phyloP scores from a whole-genome alignment of 2,888 invertebrate species.

The Nemapogon koenigi region DNA sequence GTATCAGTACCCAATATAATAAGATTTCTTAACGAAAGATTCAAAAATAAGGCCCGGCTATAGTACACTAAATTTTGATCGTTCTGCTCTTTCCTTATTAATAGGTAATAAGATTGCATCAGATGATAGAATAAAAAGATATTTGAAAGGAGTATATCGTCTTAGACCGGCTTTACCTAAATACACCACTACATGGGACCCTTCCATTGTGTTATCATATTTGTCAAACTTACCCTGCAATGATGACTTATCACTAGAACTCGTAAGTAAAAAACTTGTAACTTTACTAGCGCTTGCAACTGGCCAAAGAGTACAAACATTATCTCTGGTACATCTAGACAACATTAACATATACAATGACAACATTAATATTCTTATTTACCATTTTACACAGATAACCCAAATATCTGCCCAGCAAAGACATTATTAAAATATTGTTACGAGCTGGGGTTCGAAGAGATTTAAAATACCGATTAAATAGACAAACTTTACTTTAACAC shows the following conservation, averaged over 20 bases:
- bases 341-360: neutral
- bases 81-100: neutral
- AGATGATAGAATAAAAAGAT: neutral
- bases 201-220: neutral
- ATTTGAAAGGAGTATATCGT: conserved; percentile 3
- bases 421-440: too few species aligned
- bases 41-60: neutral
- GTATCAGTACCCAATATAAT: neutral
- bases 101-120: neutral
- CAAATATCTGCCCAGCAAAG: too few species aligned
- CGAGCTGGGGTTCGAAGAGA: too few species aligned
- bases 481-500: too few species aligned
- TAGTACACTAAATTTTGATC: neutral
- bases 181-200: conserved; percentile 4
- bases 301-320: conserved; percentile 4
- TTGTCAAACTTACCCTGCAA: neutral
- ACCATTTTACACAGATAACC: too few species aligned
- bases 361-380: neutral
- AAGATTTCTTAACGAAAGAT: neutral
- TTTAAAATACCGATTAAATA: too few species aligned
- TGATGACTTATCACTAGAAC: neutral
- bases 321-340: neutral
- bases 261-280: conserved; percentile 6
- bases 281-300: conserved; percentile 4
- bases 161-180: conserved; percentile 1